A percentile compares a stretch with the other conserved stretches of the same genome.
Evolutionary conservation across 2,113 vertebrate species (phyloP).

Genomic region (Erinaceus europaeus): DNA sequence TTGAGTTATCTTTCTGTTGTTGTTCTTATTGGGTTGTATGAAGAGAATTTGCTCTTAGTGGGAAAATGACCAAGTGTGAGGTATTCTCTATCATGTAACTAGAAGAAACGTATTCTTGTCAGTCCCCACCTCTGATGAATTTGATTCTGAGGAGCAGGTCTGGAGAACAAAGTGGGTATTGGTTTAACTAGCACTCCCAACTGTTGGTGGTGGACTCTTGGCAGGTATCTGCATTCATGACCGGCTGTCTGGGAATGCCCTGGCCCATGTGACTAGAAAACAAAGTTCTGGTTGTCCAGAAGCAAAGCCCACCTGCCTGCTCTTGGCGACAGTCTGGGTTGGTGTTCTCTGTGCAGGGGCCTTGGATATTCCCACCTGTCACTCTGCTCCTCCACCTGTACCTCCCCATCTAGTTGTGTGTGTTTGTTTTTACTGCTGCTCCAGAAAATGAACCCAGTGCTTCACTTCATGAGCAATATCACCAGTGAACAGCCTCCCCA

Average conservation of each 20-base stretch:
- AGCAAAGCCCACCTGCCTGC: neutral
- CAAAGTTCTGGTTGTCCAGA: neutral
- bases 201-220: neutral
- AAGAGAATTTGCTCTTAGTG: slow-evolving; percentile 6
- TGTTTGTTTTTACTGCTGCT: too few species aligned
- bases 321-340: neutral
- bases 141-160: neutral
- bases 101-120: neutral
- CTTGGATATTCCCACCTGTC: neutral
- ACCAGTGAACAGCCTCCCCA: too few species aligned
- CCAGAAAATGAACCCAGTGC: too few species aligned
- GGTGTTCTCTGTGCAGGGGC: neutral
- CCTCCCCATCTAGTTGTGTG: too few species aligned
- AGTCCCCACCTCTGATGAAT: neutral
- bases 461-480: too few species aligned
- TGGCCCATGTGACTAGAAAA: accelerated
- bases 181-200: neutral
- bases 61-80: neutral
- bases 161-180: neutral
- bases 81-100: neutral
- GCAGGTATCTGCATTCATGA: neutral
- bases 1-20: too few species aligned
- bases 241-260: neutral
- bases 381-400: neutral
- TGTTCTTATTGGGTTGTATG: too few species aligned